A percentile compares a stretch with the other conserved stretches of the same genome.
Conservation (phyloP, 2,888 invertebrate species). For the Xestia sexstrigata region DNA sequence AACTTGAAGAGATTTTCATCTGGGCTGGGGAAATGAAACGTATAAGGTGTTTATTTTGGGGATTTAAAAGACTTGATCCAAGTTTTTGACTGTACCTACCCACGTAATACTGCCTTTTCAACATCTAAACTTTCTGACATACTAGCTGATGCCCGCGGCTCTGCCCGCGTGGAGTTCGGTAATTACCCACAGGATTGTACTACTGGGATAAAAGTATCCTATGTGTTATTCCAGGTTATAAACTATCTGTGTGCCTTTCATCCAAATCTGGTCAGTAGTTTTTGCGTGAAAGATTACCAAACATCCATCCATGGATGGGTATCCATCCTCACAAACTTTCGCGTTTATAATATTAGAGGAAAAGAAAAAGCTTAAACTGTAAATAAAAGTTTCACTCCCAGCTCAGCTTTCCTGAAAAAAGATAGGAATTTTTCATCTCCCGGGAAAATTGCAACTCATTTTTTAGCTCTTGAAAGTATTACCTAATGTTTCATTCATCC, state of each 20-base stretch:
- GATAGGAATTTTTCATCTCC: slow-evolving; percentile 6
- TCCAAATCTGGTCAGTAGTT: no score
- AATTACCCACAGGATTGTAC: no score
- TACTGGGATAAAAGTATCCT: no score
- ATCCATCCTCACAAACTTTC: no score
- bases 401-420: not conserved
- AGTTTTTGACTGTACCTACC: not conserved
- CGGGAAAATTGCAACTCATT: slow-evolving; percentile 8
- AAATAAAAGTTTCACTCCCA: slow-evolving; percentile 3
- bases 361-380: not conserved
- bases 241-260: no score
- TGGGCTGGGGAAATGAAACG: slow-evolving; percentile 10
- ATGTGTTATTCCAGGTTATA: no score
- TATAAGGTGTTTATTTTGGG: slow-evolving; percentile 36
- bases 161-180: no score
- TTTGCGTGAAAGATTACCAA: no score
- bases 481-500: slow-evolving; percentile 17
- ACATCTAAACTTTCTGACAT: not conserved
- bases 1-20: slow-evolving; percentile 51
- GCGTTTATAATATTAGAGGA: no score
- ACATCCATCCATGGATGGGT: no score
- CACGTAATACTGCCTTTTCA: not conserved
- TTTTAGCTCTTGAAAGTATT: slow-evolving; percentile 22
- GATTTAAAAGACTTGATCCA: slow-evolving; percentile 2
- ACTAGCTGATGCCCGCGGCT: no score